Conservation (phyloP, 23 tunicate species). For the Halocynthia roretzi region DNA sequence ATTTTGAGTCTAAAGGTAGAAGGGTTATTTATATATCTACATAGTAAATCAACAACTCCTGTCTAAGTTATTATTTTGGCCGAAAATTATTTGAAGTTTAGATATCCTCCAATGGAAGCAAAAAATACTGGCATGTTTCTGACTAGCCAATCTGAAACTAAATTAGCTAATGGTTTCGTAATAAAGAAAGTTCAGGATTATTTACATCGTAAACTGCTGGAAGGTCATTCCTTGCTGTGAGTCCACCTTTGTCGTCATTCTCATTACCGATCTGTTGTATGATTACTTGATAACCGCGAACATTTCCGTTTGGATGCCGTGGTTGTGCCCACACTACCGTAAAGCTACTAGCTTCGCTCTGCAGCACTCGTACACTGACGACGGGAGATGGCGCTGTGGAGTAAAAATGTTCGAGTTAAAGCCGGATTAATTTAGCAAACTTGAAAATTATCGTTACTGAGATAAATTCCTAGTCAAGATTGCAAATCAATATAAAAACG, state of each 20-base stretch:
- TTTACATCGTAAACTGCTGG: too few species aligned
- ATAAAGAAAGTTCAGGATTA: too few species aligned
- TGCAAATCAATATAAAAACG: neutral
- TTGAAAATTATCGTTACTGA: neutral
- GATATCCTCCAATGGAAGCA: too few species aligned
- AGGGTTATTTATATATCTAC: too few species aligned
- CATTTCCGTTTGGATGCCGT: constrained; percentile 31
- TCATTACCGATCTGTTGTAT: neutral
- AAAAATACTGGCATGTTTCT: too few species aligned
- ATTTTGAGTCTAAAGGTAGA: constrained; percentile 17
- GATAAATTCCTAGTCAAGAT: neutral
- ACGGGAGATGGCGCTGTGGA: constrained; percentile 22
- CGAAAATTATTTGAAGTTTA: too few species aligned
- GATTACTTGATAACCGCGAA: constrained; percentile 32
- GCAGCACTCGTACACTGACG: neutral
- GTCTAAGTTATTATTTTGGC: too few species aligned
- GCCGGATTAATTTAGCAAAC: neutral
- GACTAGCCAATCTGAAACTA: too few species aligned
- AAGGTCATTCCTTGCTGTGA: neutral
- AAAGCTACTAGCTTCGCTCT: neutral
- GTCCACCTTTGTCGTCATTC: neutral
- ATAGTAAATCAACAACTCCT: too few species aligned
- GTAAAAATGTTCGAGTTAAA: neutral
- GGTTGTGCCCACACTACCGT: constrained; percentile 34
- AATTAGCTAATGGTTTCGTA: too few species aligned